These are phyloP conservation scores for Girardinichthys multiradiatus DNA, from an alignment of 2,113 vertebrate species.

Conservation along the genomic window DNA sequence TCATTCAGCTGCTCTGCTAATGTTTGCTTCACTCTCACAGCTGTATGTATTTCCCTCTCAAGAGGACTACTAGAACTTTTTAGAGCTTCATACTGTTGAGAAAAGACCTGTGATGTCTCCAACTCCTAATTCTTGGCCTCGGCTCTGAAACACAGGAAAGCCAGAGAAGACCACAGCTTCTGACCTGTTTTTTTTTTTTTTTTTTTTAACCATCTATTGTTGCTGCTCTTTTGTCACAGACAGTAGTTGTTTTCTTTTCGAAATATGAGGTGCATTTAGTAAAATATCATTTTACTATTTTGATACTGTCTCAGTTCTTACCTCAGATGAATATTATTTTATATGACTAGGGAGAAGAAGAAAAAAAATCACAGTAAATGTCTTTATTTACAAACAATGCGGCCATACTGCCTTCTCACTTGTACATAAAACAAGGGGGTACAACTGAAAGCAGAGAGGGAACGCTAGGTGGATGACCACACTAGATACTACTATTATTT, in stretches of 20 bases:
- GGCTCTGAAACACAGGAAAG: conserved; percentile 14
- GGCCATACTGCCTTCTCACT: conserved; percentile 75
- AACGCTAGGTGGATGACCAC: conserved; percentile 34
- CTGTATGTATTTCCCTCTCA: background rate
- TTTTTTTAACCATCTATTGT: conserved; percentile 4
- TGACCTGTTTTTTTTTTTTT: background rate
- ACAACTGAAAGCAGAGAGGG: conserved; percentile 41
- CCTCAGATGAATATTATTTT: conserved; percentile 74
- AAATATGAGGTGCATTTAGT: conserved; percentile 52
- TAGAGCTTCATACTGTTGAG: background rate
- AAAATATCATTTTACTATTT: conserved; percentile 66
- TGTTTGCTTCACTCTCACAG: background rate
- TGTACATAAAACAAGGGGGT: conserved; percentile 62
- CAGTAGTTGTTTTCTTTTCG: conserved; percentile 4
- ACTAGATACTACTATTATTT: conserved; percentile 42
- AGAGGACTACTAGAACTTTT: background rate
- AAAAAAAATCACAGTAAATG: conserved; percentile 60
- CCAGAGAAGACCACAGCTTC: conserved; percentile 10
- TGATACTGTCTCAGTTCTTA: conserved; percentile 75
- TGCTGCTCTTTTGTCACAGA: conserved; percentile 14
- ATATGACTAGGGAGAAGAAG: conserved; percentile 45
- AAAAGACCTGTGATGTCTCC: conserved; percentile 26
- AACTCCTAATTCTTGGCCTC: background rate
- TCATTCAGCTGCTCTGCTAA: background rate
- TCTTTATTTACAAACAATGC: conserved; percentile 56